Percentiles rank a stretch among this genome's conserved stretches.
phyloP scores from a whole-genome alignment of 2,113 vertebrate genomes.

The Sclerurus mexicanus region DNA sequence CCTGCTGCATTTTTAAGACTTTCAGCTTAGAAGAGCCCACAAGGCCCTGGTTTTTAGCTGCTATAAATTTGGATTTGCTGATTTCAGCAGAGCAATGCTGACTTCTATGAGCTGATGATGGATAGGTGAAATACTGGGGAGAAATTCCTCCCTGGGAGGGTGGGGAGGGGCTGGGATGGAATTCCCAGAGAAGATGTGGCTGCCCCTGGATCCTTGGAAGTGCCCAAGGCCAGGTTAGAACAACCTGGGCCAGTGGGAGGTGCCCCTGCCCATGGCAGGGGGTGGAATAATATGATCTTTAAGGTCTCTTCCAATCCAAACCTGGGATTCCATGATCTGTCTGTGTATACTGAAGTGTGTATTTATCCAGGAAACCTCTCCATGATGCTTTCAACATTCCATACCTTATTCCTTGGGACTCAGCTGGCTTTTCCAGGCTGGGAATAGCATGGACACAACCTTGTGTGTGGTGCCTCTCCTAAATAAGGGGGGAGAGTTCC shows the following conservation, averaged over 20 bases:
- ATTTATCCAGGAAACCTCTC: not conserved
- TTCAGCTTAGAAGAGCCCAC: not conserved
- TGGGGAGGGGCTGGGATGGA: not conserved
- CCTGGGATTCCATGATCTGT: not conserved
- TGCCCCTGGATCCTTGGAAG: not conserved
- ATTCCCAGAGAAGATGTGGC: not conserved
- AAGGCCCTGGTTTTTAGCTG: not conserved
- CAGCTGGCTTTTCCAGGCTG: not conserved
- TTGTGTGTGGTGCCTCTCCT: not conserved
- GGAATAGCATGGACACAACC: fast-evolving
- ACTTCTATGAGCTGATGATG: not conserved
- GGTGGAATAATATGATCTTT: not conserved
- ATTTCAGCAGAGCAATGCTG: not conserved
- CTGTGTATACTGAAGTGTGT: not conserved
- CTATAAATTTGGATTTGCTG: not conserved
- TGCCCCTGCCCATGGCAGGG: not conserved
- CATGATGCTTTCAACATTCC: not conserved
- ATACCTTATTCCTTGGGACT: not conserved
- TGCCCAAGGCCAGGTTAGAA: not conserved
- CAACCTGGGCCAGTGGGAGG: fast-evolving
- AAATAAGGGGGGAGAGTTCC: not conserved
- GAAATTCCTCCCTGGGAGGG: fast-evolving
- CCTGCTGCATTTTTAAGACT: not conserved
- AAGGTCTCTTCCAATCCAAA: not conserved
- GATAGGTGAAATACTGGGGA: not conserved